phyloP scores from a whole-genome alignment of 2,888 invertebrate genomes.

The Thereva unica region DNA sequence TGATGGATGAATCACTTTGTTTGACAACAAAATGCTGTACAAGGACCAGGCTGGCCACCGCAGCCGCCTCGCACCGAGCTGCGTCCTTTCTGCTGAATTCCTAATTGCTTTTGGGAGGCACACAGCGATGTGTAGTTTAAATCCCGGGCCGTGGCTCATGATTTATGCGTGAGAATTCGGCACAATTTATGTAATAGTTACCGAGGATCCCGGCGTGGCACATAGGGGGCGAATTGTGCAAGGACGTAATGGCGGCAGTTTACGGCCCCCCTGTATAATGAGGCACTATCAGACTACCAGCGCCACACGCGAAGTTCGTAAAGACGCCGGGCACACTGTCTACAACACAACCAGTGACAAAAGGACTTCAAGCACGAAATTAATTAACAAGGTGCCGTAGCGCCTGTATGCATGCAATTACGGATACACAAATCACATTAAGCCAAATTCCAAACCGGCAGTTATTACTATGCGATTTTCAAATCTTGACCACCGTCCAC shows the following conservation, averaged over 20 bases:
- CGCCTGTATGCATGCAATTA: too few relatives aligned
- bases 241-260: too few relatives aligned
- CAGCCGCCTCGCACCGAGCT: background rate
- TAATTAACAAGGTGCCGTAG: too few relatives aligned
- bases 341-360: background rate
- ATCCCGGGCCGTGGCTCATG: constrained; percentile 4
- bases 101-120: background rate
- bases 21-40: background rate
- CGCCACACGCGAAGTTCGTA: constrained; percentile 9
- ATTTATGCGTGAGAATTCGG: constrained; percentile 22
- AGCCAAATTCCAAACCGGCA: too few relatives aligned
- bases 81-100: constrained; percentile 11
- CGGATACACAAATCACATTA: too few relatives aligned
- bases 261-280: too few relatives aligned
- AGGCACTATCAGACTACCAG: background rate
- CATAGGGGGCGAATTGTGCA: too few relatives aligned
- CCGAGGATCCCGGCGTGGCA: too few relatives aligned
- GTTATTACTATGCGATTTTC: too few relatives aligned
- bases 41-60: background rate
- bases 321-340: background rate
- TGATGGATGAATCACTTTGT: constrained; percentile 14
- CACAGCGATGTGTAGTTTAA: constrained; percentile 7
- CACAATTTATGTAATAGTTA: constrained; percentile 15
- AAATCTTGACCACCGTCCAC: too few relatives aligned
- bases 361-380: background rate